Base-by-base conservation (phyloP, 2,888 invertebrate species). In the Thecophora atra region DNA sequence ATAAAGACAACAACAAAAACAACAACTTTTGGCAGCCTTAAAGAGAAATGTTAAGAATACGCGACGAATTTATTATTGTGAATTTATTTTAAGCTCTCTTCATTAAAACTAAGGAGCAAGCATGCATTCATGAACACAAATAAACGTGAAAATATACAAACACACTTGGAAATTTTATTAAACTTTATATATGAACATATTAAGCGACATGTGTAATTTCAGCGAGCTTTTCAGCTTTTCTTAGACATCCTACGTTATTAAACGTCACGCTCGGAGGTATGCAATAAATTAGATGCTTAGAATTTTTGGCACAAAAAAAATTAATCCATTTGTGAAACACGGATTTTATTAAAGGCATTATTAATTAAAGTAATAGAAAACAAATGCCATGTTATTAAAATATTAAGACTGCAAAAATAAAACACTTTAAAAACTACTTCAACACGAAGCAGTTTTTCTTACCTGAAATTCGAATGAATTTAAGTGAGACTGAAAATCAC, bases 291-390 rank as follows among this genome's bases (percentile, higher is more conserved):
- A 37, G 42, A 54, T 56, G 56, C 54, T 67, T 30, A 54, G 54
- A 30, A 65, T 65, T 65, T 56, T 54, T 47, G 67, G 54, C 56
- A 37, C 51, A 66, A 28, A 51, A 30, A 37, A 37, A 37, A 37
- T 11, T 52, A 52, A 52, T 52, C 17, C 8, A 52, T 52, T 52
- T 52, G 17, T 17, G 17, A 52, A 52, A 52, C 11, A n/a, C n/a
- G 28, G 54, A 66, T 52, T 66, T 66, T 52, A 66, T 66, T 66
- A 54, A 66, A n/a, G n/a, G n/a, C n/a, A n/a, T n/a, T n/a, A n/a
- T n/a, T n/a, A n/a, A n/a, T n/a, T n/a, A n/a, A n/a, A n/a, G n/a
- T n/a, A n/a, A n/a, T n/a, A n/a, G n/a, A n/a, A n/a, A n/a, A n/a
- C n/a, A n/a, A n/a, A n/a, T n/a, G n/a, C n/a, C n/a, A n/a, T n/a